phyloP scores from a whole-genome alignment of 2,888 invertebrate genomes.

The Epinotia demarniana region DNA sequence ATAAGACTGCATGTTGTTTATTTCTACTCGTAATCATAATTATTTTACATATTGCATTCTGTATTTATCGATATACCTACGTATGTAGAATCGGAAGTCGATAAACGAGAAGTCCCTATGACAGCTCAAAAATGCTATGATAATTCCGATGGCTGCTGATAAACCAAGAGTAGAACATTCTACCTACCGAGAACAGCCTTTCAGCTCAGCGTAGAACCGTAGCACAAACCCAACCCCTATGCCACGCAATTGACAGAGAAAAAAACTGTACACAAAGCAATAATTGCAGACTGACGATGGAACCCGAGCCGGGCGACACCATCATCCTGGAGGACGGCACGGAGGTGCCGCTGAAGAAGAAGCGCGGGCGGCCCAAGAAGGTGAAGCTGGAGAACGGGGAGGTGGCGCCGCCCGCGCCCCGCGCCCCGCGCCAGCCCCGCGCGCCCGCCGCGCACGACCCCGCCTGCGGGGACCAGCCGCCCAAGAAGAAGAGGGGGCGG shows the following conservation, averaged over 20 bases:
- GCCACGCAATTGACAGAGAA: slow-evolving; percentile 38
- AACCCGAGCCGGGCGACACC: slow-evolving; percentile 82
- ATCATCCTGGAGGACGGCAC: slow-evolving; percentile 86
- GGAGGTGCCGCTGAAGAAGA: slow-evolving; percentile 91
- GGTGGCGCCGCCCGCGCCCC: slow-evolving; percentile 84
- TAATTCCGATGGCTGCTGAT: no score
- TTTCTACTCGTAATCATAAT: no score
- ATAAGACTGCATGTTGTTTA: no score
- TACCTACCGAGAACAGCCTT: neutral
- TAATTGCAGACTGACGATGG: slow-evolving; percentile 78
- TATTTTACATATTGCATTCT: no score
- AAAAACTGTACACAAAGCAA: slow-evolving; percentile 40
- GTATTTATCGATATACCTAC: no score
- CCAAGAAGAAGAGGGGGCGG: slow-evolving; percentile 94
- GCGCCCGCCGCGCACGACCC: slow-evolving; percentile 61
- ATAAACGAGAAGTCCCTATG: no score
- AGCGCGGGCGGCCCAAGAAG: slow-evolving; percentile 95
- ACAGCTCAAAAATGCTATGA: no score
- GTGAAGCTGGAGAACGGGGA: slow-evolving; percentile 88
- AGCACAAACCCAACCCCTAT: neutral
- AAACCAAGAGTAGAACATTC: neutral
- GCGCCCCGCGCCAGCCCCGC: slow-evolving; percentile 78
- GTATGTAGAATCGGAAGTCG: no score
- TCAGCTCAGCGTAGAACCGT: neutral
- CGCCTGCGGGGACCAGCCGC: slow-evolving; percentile 79